Evolutionary conservation across 2,797 vertebrate species (phyloP), one percentile per base, ranked within the genome.

Genomic region (Holocentrus rufus): DNA sequence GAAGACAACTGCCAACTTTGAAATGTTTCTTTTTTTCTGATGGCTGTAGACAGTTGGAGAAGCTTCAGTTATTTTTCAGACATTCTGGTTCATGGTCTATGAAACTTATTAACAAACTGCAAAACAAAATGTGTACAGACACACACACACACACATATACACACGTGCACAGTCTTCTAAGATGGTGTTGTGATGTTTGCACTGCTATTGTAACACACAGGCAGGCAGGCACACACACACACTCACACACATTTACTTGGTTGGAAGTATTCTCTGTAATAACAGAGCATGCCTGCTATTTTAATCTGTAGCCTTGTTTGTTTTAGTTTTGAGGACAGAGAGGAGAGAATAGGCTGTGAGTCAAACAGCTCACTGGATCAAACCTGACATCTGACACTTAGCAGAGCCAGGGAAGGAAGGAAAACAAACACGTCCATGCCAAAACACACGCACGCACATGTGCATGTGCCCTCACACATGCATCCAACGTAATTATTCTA

Each of bases 271-370:
- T 78, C 17, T 67, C 74, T 78, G 72, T 73, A 88, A 89, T 71
- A 84, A 80, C 67, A 81, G 57, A 87, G 74, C 22, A 22, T 52
- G 62, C 77, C 65, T 77, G 72, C 77, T 84, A 81, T 90, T 90
- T 87, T 80, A 76, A 86, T 80, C 67, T 71, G 34, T 22, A 54
- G 49, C 5, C 8, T 25, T 50, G 58, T n/a, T 61, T 79, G 83
- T 79, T 87, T 87, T 75, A 72, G 68, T 82, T 78, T 77, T 62
- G 50, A 39, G 68, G 59, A 64, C 11, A 15, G 30, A 68, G 68
- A 83, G 65, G 64, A 64, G 59, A 84, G 72, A 80, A 74, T 27
- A 75, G 56, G 77, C 65, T 62, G 59, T 4, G 20, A 78, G 57
- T 83, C 58, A 80, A 69, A 47, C 42, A 42, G 71, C 67, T 72